Evolutionary conservation across 2,797 vertebrate genomes (phyloP).

Genomic region (Choloepus didactylus): DNA sequence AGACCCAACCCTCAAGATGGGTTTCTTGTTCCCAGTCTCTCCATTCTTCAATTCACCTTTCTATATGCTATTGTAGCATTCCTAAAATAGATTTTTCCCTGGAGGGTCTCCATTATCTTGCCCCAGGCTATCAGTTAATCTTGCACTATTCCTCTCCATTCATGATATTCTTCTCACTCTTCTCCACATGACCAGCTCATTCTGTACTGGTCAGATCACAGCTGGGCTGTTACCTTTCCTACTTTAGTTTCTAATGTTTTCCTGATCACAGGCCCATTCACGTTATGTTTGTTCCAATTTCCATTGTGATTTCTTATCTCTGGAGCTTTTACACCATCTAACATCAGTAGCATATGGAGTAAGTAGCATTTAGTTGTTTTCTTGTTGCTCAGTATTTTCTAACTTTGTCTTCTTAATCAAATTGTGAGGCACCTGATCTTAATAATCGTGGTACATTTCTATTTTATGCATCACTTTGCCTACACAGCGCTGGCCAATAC

Average conservation of each 20-base stretch:
- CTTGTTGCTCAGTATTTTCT: not conserved
- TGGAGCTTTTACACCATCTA: not conserved
- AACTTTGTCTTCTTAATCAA: not conserved
- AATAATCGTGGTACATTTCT: conserved; percentile 15
- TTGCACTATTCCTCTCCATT: too few relatives aligned
- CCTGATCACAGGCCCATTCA: not conserved
- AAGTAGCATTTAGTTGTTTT: not conserved
- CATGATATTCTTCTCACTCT: not conserved
- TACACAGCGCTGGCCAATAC: not conserved
- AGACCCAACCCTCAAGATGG: too few relatives aligned
- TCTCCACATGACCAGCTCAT: not conserved
- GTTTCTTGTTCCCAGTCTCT: not conserved
- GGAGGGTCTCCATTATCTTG: not conserved
- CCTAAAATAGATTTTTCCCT: not conserved
- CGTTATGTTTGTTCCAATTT: not conserved
- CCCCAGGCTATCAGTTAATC: not conserved
- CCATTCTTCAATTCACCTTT: not conserved
- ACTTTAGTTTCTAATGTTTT: not conserved
- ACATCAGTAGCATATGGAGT: not conserved
- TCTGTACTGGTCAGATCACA: not conserved
- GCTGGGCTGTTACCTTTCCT: not conserved
- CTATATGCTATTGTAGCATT: not conserved
- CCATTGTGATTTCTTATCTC: not conserved
- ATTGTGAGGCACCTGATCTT: not conserved
- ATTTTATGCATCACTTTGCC: not conserved